phyloP scores from a whole-genome alignment of 2,797 vertebrate genomes.

The Pristis pectinata region DNA sequence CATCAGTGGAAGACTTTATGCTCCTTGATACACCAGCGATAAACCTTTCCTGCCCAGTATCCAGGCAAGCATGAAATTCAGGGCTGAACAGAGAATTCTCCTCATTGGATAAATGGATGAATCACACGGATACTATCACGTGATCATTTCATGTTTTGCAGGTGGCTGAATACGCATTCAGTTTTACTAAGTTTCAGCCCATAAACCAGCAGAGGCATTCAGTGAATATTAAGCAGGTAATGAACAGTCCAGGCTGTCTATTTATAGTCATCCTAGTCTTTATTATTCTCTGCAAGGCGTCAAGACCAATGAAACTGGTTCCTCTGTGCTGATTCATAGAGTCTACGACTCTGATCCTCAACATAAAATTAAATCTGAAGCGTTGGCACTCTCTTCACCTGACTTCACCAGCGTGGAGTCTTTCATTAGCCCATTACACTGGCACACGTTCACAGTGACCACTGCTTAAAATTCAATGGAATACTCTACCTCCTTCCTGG shows the following conservation, averaged over 20 bases:
- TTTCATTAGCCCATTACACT: not conserved
- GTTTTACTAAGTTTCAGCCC: not conserved
- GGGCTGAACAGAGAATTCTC: not conserved
- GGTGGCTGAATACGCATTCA: not conserved
- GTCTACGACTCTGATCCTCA: not conserved
- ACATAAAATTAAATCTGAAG: not conserved
- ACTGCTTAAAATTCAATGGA: not conserved
- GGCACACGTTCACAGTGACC: not conserved
- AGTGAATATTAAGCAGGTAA: not conserved
- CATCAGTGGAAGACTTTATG: not conserved
- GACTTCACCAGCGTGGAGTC: not conserved
- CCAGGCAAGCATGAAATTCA: no score
- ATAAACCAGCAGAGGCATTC: not conserved
- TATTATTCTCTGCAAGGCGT: not conserved
- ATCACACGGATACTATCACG: not conserved
- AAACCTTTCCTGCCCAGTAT: not conserved
- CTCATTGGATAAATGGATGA: not conserved
- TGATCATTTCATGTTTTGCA: not conserved
- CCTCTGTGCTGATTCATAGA: not conserved
- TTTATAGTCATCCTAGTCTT: not conserved
- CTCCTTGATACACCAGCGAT: not conserved
- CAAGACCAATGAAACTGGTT: not conserved
- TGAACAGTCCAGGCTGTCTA: not conserved
- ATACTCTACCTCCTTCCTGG: not conserved
- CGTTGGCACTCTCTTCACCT: not conserved